Evolutionary conservation across 2,797 vertebrate species (phyloP), one percentile per base, ranked within the genome.

Genomic region (Serranus cabrilla): DNA sequence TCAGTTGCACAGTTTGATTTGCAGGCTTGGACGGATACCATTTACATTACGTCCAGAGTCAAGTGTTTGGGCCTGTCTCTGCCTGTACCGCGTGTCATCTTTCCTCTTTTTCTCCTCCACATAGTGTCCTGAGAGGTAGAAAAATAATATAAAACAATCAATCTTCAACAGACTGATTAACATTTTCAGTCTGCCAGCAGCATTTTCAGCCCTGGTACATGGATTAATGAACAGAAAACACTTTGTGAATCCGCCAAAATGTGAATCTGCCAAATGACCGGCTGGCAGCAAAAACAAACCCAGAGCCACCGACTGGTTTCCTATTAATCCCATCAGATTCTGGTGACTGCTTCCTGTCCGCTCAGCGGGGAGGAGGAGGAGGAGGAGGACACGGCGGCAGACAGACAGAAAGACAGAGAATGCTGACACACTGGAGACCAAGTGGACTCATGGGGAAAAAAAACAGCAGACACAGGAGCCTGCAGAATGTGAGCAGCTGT

Each of bases 401-500:
- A 80, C 71, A 63, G 69, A 70, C 45, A 58, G 52, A 74, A 31
- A 78, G 64, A 80, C 20, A 62, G 70, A 81, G 90, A 91, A 82
- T 91, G 88, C 83, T 91, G 89, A 93, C 87, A 88, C 78, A 85
- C 64, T 83, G 11, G 54, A 51, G 83, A 40, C 84, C 69, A 79
- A 90, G 59, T 61, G 77, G 86, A 74, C 80, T 71, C 64, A 76
- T 83, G 84, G 84, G 80, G 31, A 40, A 66, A 60, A 81, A 88
- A 81, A 85, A 79, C 81, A 83, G 87, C 85, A 91, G 89, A 93
- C 75, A 84, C 74, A 58, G 84, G 84, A 91, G 86, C 77, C 74
- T 77, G 76, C 81, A 90, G 85, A 94, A 92, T 88, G 87, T 57
- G 78, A 92, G 91, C 93, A 94, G 92, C 92, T 92, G 93, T 91